These are phyloP conservation scores for Gallinago stenura DNA, from an alignment of 2,797 vertebrate species.

Conservation along the genomic window DNA sequence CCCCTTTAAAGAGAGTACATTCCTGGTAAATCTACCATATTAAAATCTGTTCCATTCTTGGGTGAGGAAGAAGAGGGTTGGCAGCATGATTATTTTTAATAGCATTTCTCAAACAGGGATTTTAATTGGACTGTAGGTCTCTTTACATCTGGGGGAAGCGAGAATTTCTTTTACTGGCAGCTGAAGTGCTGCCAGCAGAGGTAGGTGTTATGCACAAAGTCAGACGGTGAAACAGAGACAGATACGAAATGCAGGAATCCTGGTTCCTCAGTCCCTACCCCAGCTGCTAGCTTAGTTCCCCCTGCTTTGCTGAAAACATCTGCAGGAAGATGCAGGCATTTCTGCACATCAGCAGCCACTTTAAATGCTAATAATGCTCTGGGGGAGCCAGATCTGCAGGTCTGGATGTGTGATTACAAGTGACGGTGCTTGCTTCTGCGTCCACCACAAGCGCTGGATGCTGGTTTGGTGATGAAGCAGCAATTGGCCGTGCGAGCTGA, in stretches of 20 bases:
- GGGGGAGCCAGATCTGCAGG: not conserved
- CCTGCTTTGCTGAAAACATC: not conserved
- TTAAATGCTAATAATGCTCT: not conserved
- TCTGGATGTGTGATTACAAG: rapidly evolving
- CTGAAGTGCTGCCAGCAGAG: not conserved
- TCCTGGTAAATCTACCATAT: not conserved
- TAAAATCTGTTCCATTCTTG: not conserved
- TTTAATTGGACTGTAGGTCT: not conserved
- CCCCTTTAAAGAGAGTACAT: not conserved
- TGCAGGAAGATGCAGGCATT: not conserved
- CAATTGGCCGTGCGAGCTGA: rapidly evolving
- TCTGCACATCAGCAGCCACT: not conserved
- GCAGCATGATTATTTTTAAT: not conserved
- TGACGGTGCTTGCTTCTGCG: not conserved
- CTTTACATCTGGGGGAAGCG: rapidly evolving
- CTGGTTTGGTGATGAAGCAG: not conserved
- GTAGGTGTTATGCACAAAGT: not conserved
- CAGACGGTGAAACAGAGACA: not conserved
- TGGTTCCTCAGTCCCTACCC: not conserved
- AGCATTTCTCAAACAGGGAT: not conserved
- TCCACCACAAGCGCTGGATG: rapidly evolving
- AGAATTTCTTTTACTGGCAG: not conserved
- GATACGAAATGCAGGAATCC: not conserved
- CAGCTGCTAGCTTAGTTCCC: not conserved
- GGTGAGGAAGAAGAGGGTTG: not conserved